Evolutionary conservation across 2,113 vertebrate genomes (phyloP).

Genomic region (Scomber scombrus): DNA sequence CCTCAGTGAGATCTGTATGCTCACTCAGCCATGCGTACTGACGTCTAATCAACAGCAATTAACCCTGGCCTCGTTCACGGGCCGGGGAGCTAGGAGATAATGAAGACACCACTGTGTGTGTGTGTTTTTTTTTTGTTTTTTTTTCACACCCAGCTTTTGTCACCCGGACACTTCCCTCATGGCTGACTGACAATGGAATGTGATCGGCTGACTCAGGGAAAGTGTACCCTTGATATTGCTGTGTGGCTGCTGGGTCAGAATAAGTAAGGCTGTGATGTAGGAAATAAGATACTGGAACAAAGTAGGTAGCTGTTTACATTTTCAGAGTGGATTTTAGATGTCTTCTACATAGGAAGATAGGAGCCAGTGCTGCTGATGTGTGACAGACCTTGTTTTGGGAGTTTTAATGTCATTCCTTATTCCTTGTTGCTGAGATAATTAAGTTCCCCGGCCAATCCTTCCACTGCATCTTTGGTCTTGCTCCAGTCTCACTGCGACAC

Average conservation of each 20-base stretch:
- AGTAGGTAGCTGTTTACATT: slow-evolving; percentile 16
- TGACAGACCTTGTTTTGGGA: slow-evolving; percentile 63
- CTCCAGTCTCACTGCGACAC: slow-evolving; percentile 35
- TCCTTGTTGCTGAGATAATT: slow-evolving; percentile 50
- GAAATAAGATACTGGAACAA: slow-evolving; percentile 32
- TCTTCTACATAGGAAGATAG: slow-evolving; percentile 10
- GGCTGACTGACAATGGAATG: slow-evolving; percentile 63
- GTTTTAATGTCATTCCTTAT: slow-evolving; percentile 58
- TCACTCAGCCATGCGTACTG: slow-evolving; percentile 62
- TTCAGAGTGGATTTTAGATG: slow-evolving; percentile 16
- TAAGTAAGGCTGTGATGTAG: slow-evolving; percentile 17
- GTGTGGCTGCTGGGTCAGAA: slow-evolving; percentile 26
- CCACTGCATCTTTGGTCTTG: slow-evolving; percentile 41
- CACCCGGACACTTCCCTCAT: slow-evolving; percentile 32
- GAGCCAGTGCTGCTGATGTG: slow-evolving; percentile 29
- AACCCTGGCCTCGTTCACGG: slow-evolving; percentile 65
- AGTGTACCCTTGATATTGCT: slow-evolving; percentile 9
- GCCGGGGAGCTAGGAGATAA: slow-evolving; percentile 58
- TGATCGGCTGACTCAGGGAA: slow-evolving; percentile 34
- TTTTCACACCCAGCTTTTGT: slow-evolving; percentile 60
- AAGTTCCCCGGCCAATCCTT: slow-evolving; percentile 41
- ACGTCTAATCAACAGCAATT: slow-evolving; percentile 79
- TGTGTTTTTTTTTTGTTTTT: slow-evolving; percentile 40
- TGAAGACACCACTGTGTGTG: slow-evolving; percentile 55
- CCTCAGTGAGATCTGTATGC: slow-evolving; percentile 49